phyloP scores from a whole-genome alignment of 2,888 invertebrate species.

The Tribolium freemani region DNA sequence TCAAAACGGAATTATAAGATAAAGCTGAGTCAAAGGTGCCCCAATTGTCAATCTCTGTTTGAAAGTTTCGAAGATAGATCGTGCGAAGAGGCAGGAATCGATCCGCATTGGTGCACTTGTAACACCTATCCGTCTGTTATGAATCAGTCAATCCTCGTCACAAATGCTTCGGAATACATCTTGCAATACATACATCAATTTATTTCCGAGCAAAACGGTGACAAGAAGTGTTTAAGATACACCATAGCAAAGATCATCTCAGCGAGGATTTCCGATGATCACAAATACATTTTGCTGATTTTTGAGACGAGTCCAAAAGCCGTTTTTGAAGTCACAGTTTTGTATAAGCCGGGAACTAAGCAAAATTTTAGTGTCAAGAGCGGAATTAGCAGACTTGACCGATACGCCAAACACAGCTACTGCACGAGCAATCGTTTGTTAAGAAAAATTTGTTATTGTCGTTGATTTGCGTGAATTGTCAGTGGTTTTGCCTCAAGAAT shows the following conservation, averaged over 20 bases:
- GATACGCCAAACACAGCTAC: no score
- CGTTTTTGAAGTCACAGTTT: not conserved
- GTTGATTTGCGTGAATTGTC: no score
- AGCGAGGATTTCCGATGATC: not conserved
- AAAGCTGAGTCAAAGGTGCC: not conserved
- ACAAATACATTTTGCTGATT: not conserved
- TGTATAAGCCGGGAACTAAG: not conserved
- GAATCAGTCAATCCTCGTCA: no score
- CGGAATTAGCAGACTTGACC: no score
- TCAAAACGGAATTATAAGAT: not conserved
- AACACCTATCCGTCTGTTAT: no score
- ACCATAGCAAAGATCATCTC: not conserved
- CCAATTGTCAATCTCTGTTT: constrained; percentile 3
- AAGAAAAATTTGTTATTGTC: no score
- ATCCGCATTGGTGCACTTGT: not conserved
- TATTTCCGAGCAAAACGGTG: no score
- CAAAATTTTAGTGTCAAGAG: not conserved
- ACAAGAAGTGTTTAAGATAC: not conserved
- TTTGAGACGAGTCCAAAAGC: not conserved
- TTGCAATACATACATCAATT: no score
- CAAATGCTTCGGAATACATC: no score
- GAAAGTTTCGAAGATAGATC: not conserved
- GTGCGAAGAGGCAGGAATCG: not conserved
- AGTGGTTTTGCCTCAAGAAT: no score
- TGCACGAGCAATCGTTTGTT: no score